Conservation (phyloP, 2,113 vertebrate genomes). For the Micromys minutus region DNA sequence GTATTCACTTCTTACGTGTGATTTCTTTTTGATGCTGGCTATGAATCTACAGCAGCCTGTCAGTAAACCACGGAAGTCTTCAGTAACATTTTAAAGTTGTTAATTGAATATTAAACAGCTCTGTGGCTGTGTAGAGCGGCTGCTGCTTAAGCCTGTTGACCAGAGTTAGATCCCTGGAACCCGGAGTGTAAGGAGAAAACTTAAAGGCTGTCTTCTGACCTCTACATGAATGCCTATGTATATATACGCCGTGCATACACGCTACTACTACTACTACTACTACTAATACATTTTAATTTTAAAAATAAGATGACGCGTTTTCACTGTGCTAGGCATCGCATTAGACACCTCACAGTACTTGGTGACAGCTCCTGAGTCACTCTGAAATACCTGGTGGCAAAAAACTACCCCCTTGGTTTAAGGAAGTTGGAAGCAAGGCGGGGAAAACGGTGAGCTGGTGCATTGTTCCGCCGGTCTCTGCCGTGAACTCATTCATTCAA, state of each 20-base stretch:
- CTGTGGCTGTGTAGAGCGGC: neutral
- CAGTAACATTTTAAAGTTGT: constrained; percentile 7
- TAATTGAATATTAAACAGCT: constrained; percentile 36
- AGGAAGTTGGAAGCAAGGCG: neutral
- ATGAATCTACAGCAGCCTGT: neutral
- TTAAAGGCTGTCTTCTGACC: neutral
- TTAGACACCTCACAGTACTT: neutral
- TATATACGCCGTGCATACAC: neutral
- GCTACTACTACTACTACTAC: neutral
- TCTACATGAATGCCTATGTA: neutral
- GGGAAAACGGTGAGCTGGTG: neutral
- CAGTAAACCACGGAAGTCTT: neutral
- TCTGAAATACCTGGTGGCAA: neutral
- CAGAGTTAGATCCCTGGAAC: neutral
- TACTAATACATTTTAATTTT: neutral
- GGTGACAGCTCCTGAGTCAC: neutral
- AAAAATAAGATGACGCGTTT: constrained; percentile 28
- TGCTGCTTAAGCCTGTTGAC: neutral
- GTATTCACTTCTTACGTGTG: neutral
- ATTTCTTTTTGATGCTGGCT: constrained; percentile 11
- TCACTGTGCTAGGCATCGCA: neutral
- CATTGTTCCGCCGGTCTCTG: neutral
- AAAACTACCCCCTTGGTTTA: neutral
- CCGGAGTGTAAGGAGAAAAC: neutral
- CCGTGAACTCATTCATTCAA: neutral